Evolutionary conservation across 2,797 vertebrate species (phyloP).

Genomic region (Leptodactylus fallax): DNA sequence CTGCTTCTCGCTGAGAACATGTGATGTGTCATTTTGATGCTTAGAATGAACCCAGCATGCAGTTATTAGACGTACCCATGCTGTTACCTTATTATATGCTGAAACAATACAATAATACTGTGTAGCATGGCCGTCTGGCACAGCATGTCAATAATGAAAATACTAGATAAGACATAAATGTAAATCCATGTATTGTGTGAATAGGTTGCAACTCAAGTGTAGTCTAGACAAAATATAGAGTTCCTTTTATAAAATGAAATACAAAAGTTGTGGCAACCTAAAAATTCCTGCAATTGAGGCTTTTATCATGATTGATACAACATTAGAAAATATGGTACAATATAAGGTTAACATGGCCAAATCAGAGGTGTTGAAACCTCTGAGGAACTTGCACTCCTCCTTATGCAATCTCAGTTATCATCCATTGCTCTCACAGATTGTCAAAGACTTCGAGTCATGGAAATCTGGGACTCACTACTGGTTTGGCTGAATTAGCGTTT

Average conservation of each 20-base stretch:
- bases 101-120: conserved; percentile 11
- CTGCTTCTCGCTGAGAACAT: conserved; percentile 22
- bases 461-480: too few relatives aligned
- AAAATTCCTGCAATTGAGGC: neutral
- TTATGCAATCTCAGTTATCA: too few relatives aligned
- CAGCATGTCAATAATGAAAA: neutral
- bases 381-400: too few relatives aligned
- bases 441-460: too few relatives aligned
- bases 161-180: neutral
- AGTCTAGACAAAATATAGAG: neutral
- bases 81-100: conserved; percentile 49
- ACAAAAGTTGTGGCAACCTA: neutral
- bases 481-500: too few relatives aligned
- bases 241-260: neutral
- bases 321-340: neutral
- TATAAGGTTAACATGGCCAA: too few relatives aligned
- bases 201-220: neutral
- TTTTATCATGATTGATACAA: neutral
- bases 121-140: neutral
- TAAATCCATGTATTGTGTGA: neutral
- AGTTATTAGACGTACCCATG: conserved; percentile 29
- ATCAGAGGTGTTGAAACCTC: too few relatives aligned
- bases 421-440: too few relatives aligned
- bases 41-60: conserved; percentile 33
- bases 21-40: conserved; percentile 58